Evolutionary conservation across 1,140 invertebrate species (phyloP), one percentile per base, ranked within the genome.

Genomic region (Charaxes varanes): DNA sequence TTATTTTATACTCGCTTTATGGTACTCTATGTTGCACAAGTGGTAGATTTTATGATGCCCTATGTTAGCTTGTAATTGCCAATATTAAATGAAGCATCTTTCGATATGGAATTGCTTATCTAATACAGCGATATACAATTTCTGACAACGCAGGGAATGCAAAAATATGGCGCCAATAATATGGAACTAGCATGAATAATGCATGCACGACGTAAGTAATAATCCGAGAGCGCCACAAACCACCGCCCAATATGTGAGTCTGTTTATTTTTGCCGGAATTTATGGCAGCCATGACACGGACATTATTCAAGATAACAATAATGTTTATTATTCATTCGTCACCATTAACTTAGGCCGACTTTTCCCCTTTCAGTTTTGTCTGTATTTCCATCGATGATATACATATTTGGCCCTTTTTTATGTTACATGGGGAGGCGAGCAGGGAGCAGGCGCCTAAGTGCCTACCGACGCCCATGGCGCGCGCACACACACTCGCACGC

Each of bases 161-260:
- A 34, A 19, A 42, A 42, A 42, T 42, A 42, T 42, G 15, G 23
- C 31, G 13, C 17, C 23, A 31, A 27, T 42, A 42, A 33, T 26
- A 52, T 37, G 49, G 38, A 57, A 51, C 47, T 58, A 12, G 11
- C 7, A 77, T 77, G 73, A 78, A 78, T 78, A 74, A 74, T 63
- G 63, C 61, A 71, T 71, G 43, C 33, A 58, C 55, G 55, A 59
- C 46, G 41, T 46, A 46, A 61, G 60, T 62, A 62, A 65, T 74
- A 72, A 70, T 70, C 59, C 51, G 34, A 52, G 56, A 65, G 47
- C 52, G 55, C 50, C 45, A n/a, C n/a, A n/a, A n/a, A n/a, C n/a
- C n/a, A n/a, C 47, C 26, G 27, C 44, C 28, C 52, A 59, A 65
- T 62, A 62, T 61, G 46, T 65, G 51, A 66, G 57, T 59, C 33